Evolutionary conservation across 2,113 vertebrate species (phyloP).

Genomic region (Meleagris gallopavo): DNA sequence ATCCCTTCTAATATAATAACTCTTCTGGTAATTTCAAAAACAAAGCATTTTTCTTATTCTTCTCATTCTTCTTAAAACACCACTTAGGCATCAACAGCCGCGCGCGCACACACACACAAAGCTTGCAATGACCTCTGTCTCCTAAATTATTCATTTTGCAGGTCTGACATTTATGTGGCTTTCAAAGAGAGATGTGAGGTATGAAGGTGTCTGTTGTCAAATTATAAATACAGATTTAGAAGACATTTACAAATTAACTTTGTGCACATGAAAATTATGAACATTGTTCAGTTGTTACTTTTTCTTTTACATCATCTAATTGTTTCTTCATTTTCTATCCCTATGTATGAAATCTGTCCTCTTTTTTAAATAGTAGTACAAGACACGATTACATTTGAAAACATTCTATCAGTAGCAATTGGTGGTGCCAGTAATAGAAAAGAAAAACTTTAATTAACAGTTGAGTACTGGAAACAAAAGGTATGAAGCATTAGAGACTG

Average conservation of each 20-base stretch:
- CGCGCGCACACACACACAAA: not conserved
- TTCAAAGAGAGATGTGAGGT: not conserved
- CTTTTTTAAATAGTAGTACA: not conserved
- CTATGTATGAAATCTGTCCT: not conserved
- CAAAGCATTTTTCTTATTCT: not conserved
- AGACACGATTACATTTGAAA: not conserved
- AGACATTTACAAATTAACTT: not conserved
- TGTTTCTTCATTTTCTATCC: not conserved
- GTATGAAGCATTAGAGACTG: not conserved
- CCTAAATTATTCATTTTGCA: not conserved
- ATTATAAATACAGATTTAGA: not conserved
- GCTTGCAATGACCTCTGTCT: not conserved
- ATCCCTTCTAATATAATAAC: not conserved
- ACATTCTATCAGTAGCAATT: not conserved
- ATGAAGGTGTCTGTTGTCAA: not conserved
- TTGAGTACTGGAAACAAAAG: not conserved
- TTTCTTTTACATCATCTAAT: not conserved
- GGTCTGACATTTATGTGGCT: not conserved
- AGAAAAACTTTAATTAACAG: not conserved
- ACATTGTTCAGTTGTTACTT: not conserved
- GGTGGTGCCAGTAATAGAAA: not conserved
- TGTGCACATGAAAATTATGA: not conserved
- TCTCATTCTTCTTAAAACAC: not conserved
- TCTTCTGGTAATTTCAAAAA: not conserved
- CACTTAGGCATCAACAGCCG: not conserved